Base-by-base conservation (phyloP, 92 coral and sea anemone genomes). In the Porites divaricata region DNA sequence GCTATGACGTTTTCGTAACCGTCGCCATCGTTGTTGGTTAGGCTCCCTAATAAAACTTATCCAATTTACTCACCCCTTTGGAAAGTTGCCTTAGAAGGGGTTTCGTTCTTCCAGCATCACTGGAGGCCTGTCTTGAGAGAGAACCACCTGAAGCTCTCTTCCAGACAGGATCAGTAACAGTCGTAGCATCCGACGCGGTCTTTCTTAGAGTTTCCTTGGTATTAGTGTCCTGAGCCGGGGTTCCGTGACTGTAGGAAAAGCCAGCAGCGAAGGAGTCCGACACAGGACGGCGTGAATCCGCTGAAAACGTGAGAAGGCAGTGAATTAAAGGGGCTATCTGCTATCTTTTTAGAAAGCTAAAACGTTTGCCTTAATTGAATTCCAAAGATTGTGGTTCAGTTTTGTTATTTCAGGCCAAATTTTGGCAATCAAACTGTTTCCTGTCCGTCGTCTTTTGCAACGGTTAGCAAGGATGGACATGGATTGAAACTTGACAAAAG, bases 121-220 rank as follows among this genome's bases (percentile, higher is more conserved):
- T 57, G 14, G 82, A 82, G 16, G 72, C 16, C 79, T 73, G 78
- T 63, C 79, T 82, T 23, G 79, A 13, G 9, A 82, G 64, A 16
- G 86, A 19, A 13, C 71, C 78, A 0, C 63, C 81, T 12, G 67
- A 28, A 68, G 61, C 26, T 9, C 41, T 74, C 70, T 87, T 74
- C 77, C 85, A 70, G 15, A 87, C 61, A 15, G 86, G 79, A 14
- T 90, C 90, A 1, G 81, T 62, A 20, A 65, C 77, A 8, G 80
- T 50, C 73, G 41, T 68, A n/a, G 87, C 72, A 67, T 91, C 95
- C 1, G 95, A 91, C 11, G 88, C 16, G 2, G 88, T 79, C 75
- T 91, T 91, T 65, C 95, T 68, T 35, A 91, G 88, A 19, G 95
- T 90, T 25, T 74, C 81, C 61, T 86, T 88, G 86, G 14, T 85